Conservation (phyloP, 2,113 vertebrate genomes). For the Trogon melanurus region DNA sequence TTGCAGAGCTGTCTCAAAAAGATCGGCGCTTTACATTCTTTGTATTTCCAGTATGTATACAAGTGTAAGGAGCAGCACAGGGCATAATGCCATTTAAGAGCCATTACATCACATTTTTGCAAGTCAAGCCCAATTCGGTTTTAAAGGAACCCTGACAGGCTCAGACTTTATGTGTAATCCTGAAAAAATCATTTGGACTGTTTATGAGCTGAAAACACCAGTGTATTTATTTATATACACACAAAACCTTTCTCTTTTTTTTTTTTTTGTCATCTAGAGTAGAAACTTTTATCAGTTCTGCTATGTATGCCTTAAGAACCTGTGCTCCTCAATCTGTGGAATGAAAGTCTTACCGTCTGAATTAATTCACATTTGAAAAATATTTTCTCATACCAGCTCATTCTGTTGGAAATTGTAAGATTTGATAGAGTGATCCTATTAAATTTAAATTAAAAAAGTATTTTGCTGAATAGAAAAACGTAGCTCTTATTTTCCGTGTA, state of each 20-base stretch:
- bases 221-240: no score
- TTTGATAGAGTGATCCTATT: not conserved
- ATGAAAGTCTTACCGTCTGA: not conserved
- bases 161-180: not conserved
- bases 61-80: not conserved
- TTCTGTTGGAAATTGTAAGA: not conserved
- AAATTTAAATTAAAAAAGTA: not conserved
- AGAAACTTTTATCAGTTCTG: not conserved
- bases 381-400: not conserved
- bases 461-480: not conserved
- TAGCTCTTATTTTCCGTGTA: not conserved
- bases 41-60: accelerated
- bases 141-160: not conserved
- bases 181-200: not conserved
- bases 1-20: not conserved
- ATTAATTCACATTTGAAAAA: not conserved
- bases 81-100: no score
- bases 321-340: not conserved
- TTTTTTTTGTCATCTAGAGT: not conserved
- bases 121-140: not conserved
- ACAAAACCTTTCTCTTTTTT: not conserved
- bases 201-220: not conserved
- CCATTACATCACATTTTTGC: not conserved
- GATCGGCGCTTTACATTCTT: accelerated
- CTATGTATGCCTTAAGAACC: not conserved